phyloP scores from a whole-genome alignment of 2,797 vertebrate species.

The Chrosomus eos region DNA sequence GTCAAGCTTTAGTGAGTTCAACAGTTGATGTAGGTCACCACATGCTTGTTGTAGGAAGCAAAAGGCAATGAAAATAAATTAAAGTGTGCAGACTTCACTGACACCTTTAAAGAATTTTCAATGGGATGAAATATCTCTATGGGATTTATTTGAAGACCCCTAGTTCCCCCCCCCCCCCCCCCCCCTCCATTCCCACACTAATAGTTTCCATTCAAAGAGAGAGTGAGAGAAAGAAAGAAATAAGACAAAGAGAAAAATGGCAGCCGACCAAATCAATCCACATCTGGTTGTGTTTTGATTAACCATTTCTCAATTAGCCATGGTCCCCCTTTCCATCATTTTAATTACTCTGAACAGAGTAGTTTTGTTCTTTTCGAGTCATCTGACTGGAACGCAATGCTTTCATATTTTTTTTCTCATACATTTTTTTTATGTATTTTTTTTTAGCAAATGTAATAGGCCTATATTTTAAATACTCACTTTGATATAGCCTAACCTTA shows the following conservation, averaged over 20 bases:
- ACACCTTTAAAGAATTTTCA: conserved; percentile 67
- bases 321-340: conserved; percentile 60
- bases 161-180: neutral
- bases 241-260: conserved; percentile 50
- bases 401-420: conserved; percentile 14
- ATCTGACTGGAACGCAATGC: conserved; percentile 25
- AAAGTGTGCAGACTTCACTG: conserved; percentile 52
- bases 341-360: conserved; percentile 62
- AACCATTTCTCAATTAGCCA: conserved; percentile 73
- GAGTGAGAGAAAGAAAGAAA: conserved; percentile 38
- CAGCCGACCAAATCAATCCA: conserved; percentile 74
- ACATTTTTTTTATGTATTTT: neutral
- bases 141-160: conserved; percentile 66
- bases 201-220: conserved; percentile 75
- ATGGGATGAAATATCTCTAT: conserved; percentile 69
- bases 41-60: conserved; percentile 36
- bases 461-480: neutral
- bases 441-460: neutral
- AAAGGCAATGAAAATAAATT: conserved; percentile 42
- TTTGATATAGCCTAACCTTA: conserved; percentile 1
- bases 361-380: conserved; percentile 49
- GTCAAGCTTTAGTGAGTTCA: conserved; percentile 44
- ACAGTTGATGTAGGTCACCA: conserved; percentile 44
- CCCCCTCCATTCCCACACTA: conserved; percentile 57
- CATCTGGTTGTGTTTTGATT: conserved; percentile 83